These are phyloP conservation scores for Gambelia wislizenii DNA, from an alignment of 2,797 vertebrate species.

Conservation along the genomic window DNA sequence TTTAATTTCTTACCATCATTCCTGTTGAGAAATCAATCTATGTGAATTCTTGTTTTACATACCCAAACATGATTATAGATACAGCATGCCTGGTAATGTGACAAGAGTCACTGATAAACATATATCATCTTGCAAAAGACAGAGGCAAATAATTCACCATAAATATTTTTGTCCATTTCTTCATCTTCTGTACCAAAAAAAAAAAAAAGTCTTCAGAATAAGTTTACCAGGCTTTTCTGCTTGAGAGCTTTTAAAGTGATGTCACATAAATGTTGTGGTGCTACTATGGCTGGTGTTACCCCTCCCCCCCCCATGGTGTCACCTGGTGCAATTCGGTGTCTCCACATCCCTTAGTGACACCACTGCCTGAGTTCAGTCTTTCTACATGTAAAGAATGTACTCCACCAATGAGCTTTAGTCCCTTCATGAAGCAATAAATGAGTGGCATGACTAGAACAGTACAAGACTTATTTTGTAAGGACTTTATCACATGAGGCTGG, in stretches of 20 bases:
- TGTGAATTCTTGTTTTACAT: conserved; percentile 65
- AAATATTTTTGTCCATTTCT: conserved; percentile 46
- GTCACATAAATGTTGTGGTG: too few species aligned
- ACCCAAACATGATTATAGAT: conserved; percentile 67
- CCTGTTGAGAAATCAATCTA: conserved; percentile 69
- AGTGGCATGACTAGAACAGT: conserved; percentile 2
- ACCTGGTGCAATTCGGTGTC: too few species aligned
- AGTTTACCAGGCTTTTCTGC: not conserved
- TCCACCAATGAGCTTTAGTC: not conserved
- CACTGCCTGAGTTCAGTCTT: too few species aligned
- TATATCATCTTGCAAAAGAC: conserved; percentile 19
- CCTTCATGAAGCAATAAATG: not conserved
- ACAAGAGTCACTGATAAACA: conserved; percentile 54
- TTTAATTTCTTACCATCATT: conserved; percentile 73
- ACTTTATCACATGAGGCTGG: too few species aligned
- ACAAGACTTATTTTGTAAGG: conserved; percentile 44
- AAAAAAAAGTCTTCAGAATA: not conserved
- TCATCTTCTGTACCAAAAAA: conserved; percentile 17
- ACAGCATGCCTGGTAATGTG: conserved; percentile 38
- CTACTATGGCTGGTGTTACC: too few species aligned
- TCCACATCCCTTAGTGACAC: too few species aligned
- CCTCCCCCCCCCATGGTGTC: too few species aligned
- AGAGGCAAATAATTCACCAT: conserved; percentile 18
- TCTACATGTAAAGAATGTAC: not conserved
- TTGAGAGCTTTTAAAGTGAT: not conserved